Base-by-base conservation (phyloP, 1,140 invertebrate genomes). In the Calliphora vicina region DNA sequence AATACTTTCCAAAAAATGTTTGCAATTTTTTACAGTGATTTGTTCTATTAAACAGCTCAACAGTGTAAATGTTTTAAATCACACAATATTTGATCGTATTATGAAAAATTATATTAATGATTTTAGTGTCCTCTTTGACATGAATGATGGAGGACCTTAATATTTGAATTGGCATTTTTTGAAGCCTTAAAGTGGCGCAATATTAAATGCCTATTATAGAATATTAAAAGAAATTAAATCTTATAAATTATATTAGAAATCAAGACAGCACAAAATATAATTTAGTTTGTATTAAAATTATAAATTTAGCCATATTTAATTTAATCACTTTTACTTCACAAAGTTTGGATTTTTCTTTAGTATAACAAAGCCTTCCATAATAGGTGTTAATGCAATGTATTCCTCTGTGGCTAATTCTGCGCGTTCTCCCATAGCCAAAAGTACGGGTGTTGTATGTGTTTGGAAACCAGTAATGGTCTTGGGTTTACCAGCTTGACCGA, bases 401-500 rank as follows among this genome's bases (percentile, higher is more conserved):
- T 99, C 99, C 91, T 99, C 99, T 0, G 98, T 99, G 0, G 99
- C 99, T 25, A 99, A 92, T 91, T 99, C 99, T 3, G 99, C 99
- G 85, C 99, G 93, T 92, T 99, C 99, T 10, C 99, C 99, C 90
- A 97, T 97, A 0, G 97, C 98, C 50, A 99, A 91, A 29, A 99
- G 91, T 13, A 99, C 99, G 1, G 99, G 99, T 10, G 99, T 99
- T 13, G 98, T 99, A 90, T 99, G 99, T 1, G 99, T 99, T 91
- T 99, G 99, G 88, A 99, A 99, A 26, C 99, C 99, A 25, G 99
- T 99, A 80, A 99, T 99, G 1, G 99, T 99, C 92, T 99, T 99
- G 0, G 99, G 99, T 88, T 99, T 99, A 45, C 99, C 99, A 9
- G 99, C 99, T 92, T 99, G 99, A 8, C 99, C 99, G 25, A 99